Conservation (phyloP, 2,113 vertebrate genomes). For the Nothobranchius furzeri region DNA sequence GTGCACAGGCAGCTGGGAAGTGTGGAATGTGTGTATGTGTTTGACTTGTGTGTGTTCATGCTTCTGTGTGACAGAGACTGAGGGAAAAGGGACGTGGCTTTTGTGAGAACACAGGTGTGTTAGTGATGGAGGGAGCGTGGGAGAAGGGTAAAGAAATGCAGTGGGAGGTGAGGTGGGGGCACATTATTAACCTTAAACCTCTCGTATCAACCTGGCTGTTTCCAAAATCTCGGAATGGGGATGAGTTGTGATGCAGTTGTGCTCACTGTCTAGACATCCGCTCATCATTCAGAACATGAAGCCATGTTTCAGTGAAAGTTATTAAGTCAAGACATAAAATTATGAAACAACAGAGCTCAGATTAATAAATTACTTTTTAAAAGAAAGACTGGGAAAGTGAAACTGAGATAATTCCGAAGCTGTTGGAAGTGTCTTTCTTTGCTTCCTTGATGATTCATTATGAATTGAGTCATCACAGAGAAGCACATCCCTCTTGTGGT, state of each 20-base stretch:
- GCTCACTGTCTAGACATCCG: conserved; percentile 21
- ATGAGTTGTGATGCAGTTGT: conserved; percentile 17
- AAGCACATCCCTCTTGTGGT: conserved; percentile 56
- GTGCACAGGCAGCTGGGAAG: conserved; percentile 70
- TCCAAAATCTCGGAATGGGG: conserved; percentile 28
- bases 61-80: conserved; percentile 38
- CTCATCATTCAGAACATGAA: conserved; percentile 25
- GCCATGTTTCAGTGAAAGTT: conserved; percentile 3
- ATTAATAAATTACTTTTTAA: conserved; percentile 34
- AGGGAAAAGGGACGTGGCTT: conserved; percentile 26
- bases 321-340: conserved; percentile 56
- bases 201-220: conserved; percentile 16
- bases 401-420: conserved; percentile 33
- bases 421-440: conserved; percentile 2
- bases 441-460: conserved; percentile 45
- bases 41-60: conserved; percentile 45
- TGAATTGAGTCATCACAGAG: conserved; percentile 61
- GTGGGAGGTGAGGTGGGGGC: conserved; percentile 1
- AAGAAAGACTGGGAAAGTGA: conserved; percentile 30
- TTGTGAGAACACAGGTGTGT: conserved; percentile 69
- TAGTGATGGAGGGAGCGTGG: conserved; percentile 52
- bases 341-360: conserved; percentile 56
- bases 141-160: conserved; percentile 39
- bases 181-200: conserved; percentile 48
- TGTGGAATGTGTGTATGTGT: conserved; percentile 57